phyloP scores from a whole-genome alignment of 2,888 invertebrate genomes.

The Sinohyriopsis cumingii region DNA sequence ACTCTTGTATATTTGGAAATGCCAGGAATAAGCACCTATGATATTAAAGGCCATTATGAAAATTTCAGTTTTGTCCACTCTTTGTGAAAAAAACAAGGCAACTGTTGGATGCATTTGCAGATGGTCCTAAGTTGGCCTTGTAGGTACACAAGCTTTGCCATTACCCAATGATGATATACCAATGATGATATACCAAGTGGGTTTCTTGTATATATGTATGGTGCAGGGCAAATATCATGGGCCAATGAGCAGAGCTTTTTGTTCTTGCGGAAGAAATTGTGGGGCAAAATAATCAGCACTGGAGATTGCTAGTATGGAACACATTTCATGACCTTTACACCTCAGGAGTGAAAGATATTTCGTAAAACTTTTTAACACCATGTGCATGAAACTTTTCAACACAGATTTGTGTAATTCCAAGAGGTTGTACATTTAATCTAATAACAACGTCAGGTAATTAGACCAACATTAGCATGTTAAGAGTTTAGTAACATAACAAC shows the following conservation, averaged over 20 bases:
- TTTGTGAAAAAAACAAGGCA: conserved; percentile 1
- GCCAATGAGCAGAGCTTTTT: conserved; percentile 8
- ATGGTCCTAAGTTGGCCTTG: conserved; percentile 15
- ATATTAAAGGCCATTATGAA: not conserved
- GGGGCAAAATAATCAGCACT: not conserved
- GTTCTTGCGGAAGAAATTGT: conserved; percentile 11
- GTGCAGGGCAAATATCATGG: conserved; percentile 13
- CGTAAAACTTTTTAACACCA: not conserved
- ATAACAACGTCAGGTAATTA: too few species aligned
- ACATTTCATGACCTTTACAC: conserved; percentile 13
- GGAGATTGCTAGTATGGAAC: conserved; percentile 16
- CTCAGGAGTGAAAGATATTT: not conserved
- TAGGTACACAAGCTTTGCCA: conserved; percentile 12
- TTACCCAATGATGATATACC: conserved; percentile 7
- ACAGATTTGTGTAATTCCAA: conserved; percentile 19
- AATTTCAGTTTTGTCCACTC: too few species aligned
- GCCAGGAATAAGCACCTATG: conserved; percentile 12
- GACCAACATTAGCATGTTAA: too few species aligned
- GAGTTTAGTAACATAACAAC: too few species aligned
- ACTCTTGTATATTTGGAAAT: conserved; percentile 23
- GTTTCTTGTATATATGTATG: conserved; percentile 14
- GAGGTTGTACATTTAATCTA: conserved; percentile 15
- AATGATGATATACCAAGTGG: not conserved
- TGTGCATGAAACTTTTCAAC: conserved; percentile 1
- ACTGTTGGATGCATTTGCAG: conserved; percentile 9